These are phyloP conservation scores for Enteromius afrohamiltoni DNA, from an alignment of 2,797 vertebrate species.

Conservation along the genomic window DNA sequence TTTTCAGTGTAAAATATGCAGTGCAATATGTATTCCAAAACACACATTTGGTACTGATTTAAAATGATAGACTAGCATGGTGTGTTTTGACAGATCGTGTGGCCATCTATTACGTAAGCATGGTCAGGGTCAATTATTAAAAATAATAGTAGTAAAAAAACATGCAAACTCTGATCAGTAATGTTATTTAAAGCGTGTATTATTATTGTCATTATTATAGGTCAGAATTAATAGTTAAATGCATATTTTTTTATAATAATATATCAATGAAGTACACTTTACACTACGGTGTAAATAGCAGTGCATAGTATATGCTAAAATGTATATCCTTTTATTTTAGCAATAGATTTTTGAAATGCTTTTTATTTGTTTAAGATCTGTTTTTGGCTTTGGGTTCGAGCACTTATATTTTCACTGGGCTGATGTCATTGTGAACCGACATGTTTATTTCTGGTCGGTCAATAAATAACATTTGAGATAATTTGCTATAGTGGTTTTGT, in stretches of 20 bases:
- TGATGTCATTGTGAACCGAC: conserved; percentile 14
- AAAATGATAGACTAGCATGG: not conserved
- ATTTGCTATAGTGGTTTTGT: conserved; percentile 32
- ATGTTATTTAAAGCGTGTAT: not conserved
- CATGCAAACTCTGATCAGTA: not conserved
- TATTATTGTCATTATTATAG: not conserved
- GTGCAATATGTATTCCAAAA: not conserved
- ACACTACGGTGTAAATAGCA: not conserved
- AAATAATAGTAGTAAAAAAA: not conserved
- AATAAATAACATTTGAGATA: conserved; percentile 30
- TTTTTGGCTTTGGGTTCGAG: not conserved
- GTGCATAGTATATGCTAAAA: not conserved
- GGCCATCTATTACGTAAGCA: not conserved
- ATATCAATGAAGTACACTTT: not conserved
- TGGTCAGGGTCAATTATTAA: not conserved
- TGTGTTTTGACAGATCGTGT: conserved; percentile 1
- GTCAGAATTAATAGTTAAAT: not conserved
- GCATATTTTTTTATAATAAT: not conserved
- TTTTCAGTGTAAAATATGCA: conserved; percentile 26
- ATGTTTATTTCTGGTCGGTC: conserved; percentile 24
- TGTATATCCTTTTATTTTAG: not conserved
- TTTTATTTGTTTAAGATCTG: conserved; percentile 14
- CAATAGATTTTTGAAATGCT: not conserved
- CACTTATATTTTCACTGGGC: conserved; percentile 10
- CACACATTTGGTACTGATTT: not conserved